Base-by-base conservation (phyloP, 2,113 vertebrate species). In the Myocastor coypus region DNA sequence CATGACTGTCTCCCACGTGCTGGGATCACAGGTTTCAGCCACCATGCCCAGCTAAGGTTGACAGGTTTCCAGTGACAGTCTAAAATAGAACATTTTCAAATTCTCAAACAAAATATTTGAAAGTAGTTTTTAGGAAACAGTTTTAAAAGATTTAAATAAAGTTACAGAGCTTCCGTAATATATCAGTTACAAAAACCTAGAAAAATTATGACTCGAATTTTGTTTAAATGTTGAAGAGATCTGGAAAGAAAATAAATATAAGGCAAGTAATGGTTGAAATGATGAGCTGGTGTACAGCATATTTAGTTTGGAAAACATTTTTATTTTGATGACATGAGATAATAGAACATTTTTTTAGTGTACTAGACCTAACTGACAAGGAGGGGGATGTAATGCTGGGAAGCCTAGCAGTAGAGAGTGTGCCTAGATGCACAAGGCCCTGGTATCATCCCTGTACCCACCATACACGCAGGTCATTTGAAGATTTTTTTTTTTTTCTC, bases 171-270 rank as follows among this genome's bases (percentile, higher is more conserved):
- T 89, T 46, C 46, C 46, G 46, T 46, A 46, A 46, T 46, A 46
- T 46, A 46, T 46, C 46, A 46, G 46, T 93, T 96, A 87, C 63
- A 80, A 85, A 83, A 93, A 82, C 26, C 42, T 68, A 52, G 46
- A 61, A 75, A 81, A 86, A 69, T 95, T 90, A 61, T 87, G 55
- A 66, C 64, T 97, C 82, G 69, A 90, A 91, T 90, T 96, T 96
- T 55, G 9, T 42, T 59, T 61, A 7, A 50, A 0, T 92, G 84
- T 90, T 78, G 92, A 87, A 92, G 81, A 16, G 85, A 83, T 88
- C 1, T 20, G 50, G 57, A 82, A 94, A 91, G 46, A 81, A 92
- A 94, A 71, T 80, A 75, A 50, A 93, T n/a, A 83, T n/a, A 64
- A 95, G 69, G 83, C 59, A 40, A 85, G 64, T 84, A n/a, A 75